Conservation (phyloP, 2,888 invertebrate genomes). For the Standfussiana lucernea region DNA sequence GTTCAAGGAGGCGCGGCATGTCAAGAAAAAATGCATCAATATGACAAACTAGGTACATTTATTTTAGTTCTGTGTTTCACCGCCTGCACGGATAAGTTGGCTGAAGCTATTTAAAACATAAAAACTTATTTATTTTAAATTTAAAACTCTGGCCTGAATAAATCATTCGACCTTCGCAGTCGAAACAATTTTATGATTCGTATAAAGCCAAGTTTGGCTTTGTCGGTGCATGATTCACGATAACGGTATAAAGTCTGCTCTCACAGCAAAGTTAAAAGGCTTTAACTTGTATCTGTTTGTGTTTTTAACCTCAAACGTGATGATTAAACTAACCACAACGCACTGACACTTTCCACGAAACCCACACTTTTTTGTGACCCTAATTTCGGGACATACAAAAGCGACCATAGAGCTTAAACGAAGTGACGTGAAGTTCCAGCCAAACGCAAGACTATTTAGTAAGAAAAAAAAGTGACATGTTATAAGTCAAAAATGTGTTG, state of each 20-base stretch:
- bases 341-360: not conserved
- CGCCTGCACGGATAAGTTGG: not conserved
- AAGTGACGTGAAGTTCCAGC: too few species aligned
- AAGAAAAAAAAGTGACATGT: too few species aligned
- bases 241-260: conserved; percentile 48
- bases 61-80: not conserved
- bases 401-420: too few species aligned
- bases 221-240: conserved; percentile 49
- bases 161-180: conserved; percentile 20
- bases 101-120: not conserved
- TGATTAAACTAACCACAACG: conserved; percentile 4
- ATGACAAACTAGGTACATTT: not conserved
- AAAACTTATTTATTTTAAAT: conserved; percentile 10
- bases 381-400: not conserved
- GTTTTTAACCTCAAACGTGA: conserved; percentile 46
- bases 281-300: conserved; percentile 16
- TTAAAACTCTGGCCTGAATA: conserved; percentile 20
- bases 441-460: too few species aligned
- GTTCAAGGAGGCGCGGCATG: not conserved
- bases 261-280: not conserved
- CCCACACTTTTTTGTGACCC: not conserved
- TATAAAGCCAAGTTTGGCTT: conserved; percentile 26
- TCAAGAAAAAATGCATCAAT: not conserved
- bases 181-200: conserved; percentile 35
- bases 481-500: too few species aligned